Conservation (phyloP, 2,113 vertebrate species). For the Microtus montanus region DNA sequence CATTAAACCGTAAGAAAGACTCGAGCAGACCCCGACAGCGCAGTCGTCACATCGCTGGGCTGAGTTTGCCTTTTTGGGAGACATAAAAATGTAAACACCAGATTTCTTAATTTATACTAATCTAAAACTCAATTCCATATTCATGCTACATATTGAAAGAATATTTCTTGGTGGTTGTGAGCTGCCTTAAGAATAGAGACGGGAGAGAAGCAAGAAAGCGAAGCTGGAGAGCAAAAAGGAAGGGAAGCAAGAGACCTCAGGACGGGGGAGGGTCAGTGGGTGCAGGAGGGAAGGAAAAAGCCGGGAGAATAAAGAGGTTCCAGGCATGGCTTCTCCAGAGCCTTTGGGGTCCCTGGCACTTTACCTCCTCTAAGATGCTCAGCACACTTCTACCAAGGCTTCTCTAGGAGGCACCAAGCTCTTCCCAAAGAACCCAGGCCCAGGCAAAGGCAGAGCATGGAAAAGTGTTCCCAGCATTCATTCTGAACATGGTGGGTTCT, state of each 20-base stretch:
- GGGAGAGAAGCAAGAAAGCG: background rate
- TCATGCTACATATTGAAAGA: background rate
- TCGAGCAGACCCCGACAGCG: background rate
- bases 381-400: background rate
- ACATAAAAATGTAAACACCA: background rate
- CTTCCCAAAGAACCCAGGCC: background rate
- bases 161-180: background rate
- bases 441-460: background rate
- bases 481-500: background rate
- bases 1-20: background rate
- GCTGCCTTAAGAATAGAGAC: background rate
- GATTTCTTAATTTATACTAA: background rate
- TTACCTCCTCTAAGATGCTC: background rate
- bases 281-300: no score
- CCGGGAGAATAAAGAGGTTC: rapidly evolving
- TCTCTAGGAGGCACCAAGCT: background rate
- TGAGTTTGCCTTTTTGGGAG: conserved; percentile 6
- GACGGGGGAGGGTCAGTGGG: background rate
- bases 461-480: background rate
- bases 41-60: background rate
- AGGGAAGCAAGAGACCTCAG: background rate
- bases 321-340: background rate
- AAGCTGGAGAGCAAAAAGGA: background rate
- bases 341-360: background rate
- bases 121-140: background rate